Percentiles rank a stretch among this genome's conserved stretches.
Evolutionary conservation across 2,797 vertebrate genomes (phyloP).

Genomic region (Hafferia zeledoni): DNA sequence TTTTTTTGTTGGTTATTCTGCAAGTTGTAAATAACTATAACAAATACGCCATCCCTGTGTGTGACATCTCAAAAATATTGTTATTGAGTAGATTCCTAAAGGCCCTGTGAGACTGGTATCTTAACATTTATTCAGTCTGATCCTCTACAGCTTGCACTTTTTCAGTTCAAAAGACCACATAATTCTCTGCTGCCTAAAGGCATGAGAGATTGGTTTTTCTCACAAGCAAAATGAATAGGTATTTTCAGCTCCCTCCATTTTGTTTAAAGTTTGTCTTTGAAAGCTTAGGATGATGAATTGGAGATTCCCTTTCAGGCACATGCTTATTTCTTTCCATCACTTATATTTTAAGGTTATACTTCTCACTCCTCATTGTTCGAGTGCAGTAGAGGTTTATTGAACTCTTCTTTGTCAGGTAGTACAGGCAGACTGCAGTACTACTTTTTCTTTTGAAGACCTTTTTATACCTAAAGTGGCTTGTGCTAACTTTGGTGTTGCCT

Average conservation of each 20-base stretch:
- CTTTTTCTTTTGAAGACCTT: slow-evolving; percentile 49
- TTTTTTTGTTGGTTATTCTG: slow-evolving; percentile 27
- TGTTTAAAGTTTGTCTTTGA: slow-evolving; percentile 56
- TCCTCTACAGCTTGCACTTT: slow-evolving; percentile 46
- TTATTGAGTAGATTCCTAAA: slow-evolving; percentile 35
- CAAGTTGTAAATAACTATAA: slow-evolving; percentile 44
- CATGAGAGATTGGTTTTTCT: slow-evolving; percentile 53
- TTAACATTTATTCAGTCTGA: slow-evolving; percentile 66
- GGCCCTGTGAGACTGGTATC: slow-evolving; percentile 24
- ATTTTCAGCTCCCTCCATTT: slow-evolving; percentile 59
- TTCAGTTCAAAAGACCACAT: slow-evolving; percentile 45
- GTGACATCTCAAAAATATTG: slow-evolving; percentile 50
- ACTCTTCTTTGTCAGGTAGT: not conserved
- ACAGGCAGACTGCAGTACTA: not conserved
- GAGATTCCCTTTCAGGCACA: slow-evolving; percentile 33
- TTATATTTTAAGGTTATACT: slow-evolving; percentile 36
- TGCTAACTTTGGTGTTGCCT: slow-evolving; percentile 34
- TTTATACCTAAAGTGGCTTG: not conserved
- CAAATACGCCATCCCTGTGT: slow-evolving; percentile 24
- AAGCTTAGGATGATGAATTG: slow-evolving; percentile 40
- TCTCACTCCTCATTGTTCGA: slow-evolving; percentile 24
- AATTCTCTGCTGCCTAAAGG: slow-evolving; percentile 53
- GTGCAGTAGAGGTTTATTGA: slow-evolving; percentile 10
- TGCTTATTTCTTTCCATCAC: slow-evolving; percentile 14
- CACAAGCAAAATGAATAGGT: slow-evolving; percentile 59